These are phyloP conservation scores for Monarcha castaneiventris DNA, from an alignment of 2,113 vertebrate genomes.

Conservation along the genomic window DNA sequence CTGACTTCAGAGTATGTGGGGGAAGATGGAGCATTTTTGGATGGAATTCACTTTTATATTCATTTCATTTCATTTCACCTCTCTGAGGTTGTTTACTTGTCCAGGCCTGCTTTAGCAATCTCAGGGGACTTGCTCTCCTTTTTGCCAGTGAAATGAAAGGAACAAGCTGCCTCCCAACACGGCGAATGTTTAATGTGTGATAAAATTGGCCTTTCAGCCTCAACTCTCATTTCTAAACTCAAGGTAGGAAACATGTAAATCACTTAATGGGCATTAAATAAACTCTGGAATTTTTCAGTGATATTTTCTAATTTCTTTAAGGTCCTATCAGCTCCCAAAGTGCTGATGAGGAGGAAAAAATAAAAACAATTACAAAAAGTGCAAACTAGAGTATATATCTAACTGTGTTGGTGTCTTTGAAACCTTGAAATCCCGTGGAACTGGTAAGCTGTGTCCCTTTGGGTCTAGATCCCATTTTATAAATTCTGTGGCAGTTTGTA, in stretches of 20 bases:
- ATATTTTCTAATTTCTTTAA: not conserved
- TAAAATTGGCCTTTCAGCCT: not conserved
- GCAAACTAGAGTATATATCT: not conserved
- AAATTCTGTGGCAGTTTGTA: not conserved
- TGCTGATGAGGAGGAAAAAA: not conserved
- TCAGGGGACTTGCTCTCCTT: not conserved
- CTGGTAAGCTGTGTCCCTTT: not conserved
- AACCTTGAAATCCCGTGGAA: not conserved
- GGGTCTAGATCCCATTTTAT: not conserved
- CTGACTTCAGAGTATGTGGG: not conserved
- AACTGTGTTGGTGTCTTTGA: not conserved
- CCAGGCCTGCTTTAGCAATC: not conserved
- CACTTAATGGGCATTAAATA: not conserved
- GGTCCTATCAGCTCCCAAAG: not conserved
- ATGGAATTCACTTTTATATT: not conserved
- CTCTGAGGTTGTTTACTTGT: not conserved
- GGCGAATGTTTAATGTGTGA: not conserved
- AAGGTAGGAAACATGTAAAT: not conserved
- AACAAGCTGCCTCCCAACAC: not conserved
- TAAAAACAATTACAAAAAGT: not conserved
- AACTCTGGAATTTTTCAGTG: not conserved
- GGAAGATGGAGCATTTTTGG: not conserved
- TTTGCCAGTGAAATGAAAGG: not conserved
- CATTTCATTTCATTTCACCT: not conserved
- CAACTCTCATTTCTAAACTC: not conserved